A percentile compares a stretch with the other conserved stretches of the same genome.
Conservation (phyloP, 2,888 invertebrate genomes). For the Andrena marginata region DNA sequence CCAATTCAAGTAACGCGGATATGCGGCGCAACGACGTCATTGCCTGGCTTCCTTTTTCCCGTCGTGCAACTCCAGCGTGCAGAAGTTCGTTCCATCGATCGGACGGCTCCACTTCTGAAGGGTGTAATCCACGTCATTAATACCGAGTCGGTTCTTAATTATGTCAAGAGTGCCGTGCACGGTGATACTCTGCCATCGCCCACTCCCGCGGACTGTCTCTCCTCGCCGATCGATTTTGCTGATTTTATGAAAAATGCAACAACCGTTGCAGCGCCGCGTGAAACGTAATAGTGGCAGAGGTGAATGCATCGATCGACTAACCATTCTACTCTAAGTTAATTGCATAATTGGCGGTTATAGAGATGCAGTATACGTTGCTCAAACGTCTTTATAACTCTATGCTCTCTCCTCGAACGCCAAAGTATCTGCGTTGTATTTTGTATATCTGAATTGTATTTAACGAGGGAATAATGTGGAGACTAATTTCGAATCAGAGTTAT, state of each 20-base stretch:
- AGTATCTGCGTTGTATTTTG: no score
- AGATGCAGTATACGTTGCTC: no score
- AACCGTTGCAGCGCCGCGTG: constrained; percentile 11
- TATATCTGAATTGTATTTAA: no score
- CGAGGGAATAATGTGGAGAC: no score
- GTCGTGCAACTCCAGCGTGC: constrained; percentile 73
- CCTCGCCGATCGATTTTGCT: constrained; percentile 47
- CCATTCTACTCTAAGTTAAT: not conserved
- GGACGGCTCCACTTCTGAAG: constrained; percentile 66
- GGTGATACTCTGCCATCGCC: constrained; percentile 55
- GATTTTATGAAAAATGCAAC: constrained; percentile 33
- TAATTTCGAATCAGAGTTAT: no score
- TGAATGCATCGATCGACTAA: not conserved
- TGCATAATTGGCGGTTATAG: no score
- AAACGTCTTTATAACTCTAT: no score
- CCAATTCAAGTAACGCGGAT: constrained; percentile 39
- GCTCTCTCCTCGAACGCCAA: no score
- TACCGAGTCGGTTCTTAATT: constrained; percentile 77
- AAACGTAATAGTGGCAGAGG: not conserved
- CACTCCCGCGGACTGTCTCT: not conserved
- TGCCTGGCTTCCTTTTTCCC: constrained; percentile 12
- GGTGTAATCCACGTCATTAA: constrained; percentile 78
- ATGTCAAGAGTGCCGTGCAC: constrained; percentile 61
- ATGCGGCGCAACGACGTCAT: constrained; percentile 28
- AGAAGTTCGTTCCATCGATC: constrained; percentile 72